A percentile compares a stretch with the other conserved stretches of the same genome.
Conservation (phyloP, 2,113 vertebrate species). For the Thamnophis sirtalis region DNA sequence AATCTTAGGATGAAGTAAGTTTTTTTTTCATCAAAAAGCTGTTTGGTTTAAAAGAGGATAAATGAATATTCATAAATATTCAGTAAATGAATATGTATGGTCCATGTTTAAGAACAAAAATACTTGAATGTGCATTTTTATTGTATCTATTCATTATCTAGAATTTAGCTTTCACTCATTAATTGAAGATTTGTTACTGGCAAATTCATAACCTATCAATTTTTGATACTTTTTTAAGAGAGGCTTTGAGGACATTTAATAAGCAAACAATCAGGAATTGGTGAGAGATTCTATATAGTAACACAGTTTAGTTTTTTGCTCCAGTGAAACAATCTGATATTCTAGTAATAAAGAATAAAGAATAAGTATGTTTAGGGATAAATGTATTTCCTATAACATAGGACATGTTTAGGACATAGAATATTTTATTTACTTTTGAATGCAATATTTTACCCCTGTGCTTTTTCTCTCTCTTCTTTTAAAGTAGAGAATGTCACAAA, state of each 20-base stretch:
- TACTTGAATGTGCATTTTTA: neutral
- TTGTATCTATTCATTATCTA: neutral
- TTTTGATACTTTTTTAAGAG: neutral
- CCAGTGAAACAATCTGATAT: neutral
- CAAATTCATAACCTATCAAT: neutral
- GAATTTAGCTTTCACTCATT: neutral
- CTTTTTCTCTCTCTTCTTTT: neutral
- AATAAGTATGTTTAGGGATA: too few relatives aligned
- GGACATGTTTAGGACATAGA: neutral
- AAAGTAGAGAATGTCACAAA: neutral
- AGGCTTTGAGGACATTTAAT: neutral
- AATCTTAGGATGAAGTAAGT: neutral
- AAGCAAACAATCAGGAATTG: neutral
- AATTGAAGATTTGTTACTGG: neutral
- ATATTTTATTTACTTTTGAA: neutral
- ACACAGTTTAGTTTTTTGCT: neutral
- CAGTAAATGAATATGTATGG: neutral
- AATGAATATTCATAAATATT: too few relatives aligned
- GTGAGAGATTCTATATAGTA: neutral
- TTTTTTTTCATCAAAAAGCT: neutral
- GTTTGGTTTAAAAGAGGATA: neutral
- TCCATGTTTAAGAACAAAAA: slow-evolving; percentile 7
- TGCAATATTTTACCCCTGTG: neutral
- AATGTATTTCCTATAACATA: neutral
- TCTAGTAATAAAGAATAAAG: neutral